Evolutionary conservation across 2,888 invertebrate genomes (phyloP).

Genomic region (Zonitis immaculata): DNA sequence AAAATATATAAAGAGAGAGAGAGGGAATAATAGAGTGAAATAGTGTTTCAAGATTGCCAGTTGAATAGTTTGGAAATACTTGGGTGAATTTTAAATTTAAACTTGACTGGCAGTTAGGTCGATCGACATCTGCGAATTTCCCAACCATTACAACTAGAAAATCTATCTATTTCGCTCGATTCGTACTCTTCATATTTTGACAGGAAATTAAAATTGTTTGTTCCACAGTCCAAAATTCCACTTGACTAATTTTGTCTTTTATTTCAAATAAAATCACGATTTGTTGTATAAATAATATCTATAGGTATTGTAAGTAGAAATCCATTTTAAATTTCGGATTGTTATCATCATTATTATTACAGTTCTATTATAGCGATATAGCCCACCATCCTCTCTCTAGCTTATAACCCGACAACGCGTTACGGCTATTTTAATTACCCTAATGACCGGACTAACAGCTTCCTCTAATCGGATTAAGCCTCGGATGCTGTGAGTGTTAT

Average conservation of each 20-base stretch:
- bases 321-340: too few relatives aligned
- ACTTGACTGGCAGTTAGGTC: neutral
- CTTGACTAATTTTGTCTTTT: neutral
- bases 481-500: constrained; percentile 25
- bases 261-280: neutral
- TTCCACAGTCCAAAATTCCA: neutral
- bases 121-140: neutral
- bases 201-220: constrained; percentile 14
- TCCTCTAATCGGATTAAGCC: constrained; percentile 39
- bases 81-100: neutral
- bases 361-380: too few relatives aligned
- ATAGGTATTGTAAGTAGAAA: too few relatives aligned
- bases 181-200: neutral
- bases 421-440: constrained; percentile 39
- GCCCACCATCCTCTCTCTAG: constrained; percentile 30
- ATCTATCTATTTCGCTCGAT: neutral
- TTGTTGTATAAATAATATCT: too few relatives aligned
- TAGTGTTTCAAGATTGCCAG: neutral
- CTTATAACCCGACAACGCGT: constrained; percentile 27
- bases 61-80: neutral
- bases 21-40: neutral
- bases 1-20: too few relatives aligned
- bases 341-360: too few relatives aligned
- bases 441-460: constrained; percentile 40
- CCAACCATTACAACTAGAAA: neutral